phyloP scores from a whole-genome alignment of 1,140 invertebrate species.

The Philaenus spumarius region DNA sequence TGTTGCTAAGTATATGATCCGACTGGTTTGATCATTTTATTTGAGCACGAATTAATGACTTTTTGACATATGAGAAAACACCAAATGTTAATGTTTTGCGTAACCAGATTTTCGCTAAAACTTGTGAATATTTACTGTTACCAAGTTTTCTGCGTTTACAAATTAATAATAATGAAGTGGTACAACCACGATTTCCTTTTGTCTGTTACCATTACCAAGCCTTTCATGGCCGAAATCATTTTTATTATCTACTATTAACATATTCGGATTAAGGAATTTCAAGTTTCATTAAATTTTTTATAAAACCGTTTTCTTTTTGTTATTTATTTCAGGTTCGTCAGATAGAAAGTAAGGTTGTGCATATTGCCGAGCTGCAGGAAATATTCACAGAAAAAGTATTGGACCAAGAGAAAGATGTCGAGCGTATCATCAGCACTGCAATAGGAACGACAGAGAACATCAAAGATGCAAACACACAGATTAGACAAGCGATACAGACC shows the following conservation, averaged over 20 bases:
- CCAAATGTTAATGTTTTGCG: too few relatives aligned
- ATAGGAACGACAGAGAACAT: conserved; percentile 92
- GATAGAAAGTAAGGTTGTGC: conserved; percentile 87
- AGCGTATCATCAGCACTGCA: conserved; percentile 78
- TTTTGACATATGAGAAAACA: too few relatives aligned
- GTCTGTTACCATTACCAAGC: too few relatives aligned
- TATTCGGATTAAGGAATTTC: too few relatives aligned
- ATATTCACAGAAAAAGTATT: conserved; percentile 97
- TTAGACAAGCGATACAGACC: conserved; percentile 90
- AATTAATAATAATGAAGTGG: neutral
- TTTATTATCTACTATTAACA: too few relatives aligned
- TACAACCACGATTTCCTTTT: neutral
- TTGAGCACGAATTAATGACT: too few relatives aligned
- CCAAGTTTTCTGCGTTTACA: too few relatives aligned
- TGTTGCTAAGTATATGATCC: too few relatives aligned
- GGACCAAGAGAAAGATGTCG: conserved; percentile 90
- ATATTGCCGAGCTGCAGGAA: conserved; percentile 94
- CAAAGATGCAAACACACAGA: conserved; percentile 93
- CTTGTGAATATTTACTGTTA: too few relatives aligned
- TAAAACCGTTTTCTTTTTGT: conserved; percentile 31
- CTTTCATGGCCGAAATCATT: too few relatives aligned
- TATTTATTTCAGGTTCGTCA: conserved; percentile 70
- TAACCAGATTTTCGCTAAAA: too few relatives aligned
- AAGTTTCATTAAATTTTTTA: neutral
- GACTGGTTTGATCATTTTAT: too few relatives aligned